These are phyloP conservation scores for Marronus borbonicus DNA, from an alignment of 2,888 invertebrate species.

Conservation along the genomic window DNA sequence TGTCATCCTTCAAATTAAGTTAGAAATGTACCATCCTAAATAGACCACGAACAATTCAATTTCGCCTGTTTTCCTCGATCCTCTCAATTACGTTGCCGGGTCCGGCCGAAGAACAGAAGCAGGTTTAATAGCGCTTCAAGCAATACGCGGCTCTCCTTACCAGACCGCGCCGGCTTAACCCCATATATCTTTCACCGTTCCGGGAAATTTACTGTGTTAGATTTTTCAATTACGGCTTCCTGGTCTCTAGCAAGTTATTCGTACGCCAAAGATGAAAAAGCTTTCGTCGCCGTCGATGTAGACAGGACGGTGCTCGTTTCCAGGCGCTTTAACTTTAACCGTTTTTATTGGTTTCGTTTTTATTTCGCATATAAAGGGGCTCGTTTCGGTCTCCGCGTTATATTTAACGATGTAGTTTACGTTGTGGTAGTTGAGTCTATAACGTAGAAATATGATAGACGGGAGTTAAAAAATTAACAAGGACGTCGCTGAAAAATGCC, in stretches of 20 bases:
- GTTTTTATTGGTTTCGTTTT: slow-evolving; percentile 1
- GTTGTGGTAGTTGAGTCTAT: no score
- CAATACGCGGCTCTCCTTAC: neutral
- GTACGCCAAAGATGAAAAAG: neutral
- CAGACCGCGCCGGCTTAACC: neutral
- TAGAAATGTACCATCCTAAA: neutral
- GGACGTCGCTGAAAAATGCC: no score
- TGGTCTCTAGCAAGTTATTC: neutral
- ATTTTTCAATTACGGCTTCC: neutral
- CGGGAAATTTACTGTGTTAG: neutral
- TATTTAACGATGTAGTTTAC: no score
- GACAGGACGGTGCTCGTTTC: slow-evolving; percentile 5
- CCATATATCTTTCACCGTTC: slow-evolving; percentile 28
- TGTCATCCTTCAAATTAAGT: no score
- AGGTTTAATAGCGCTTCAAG: no score
- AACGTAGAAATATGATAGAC: no score
- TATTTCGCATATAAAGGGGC: no score
- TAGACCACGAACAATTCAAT: slow-evolving; percentile 26
- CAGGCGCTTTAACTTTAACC: slow-evolving; percentile 6
- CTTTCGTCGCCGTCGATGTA: neutral
- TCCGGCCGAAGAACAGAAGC: no score
- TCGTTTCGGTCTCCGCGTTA: no score
- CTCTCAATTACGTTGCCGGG: no score
- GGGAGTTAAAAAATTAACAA: no score
- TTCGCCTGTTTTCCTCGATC: neutral